Base-by-base conservation (phyloP, 2,797 vertebrate species). In the Pagetopsis macropterus region DNA sequence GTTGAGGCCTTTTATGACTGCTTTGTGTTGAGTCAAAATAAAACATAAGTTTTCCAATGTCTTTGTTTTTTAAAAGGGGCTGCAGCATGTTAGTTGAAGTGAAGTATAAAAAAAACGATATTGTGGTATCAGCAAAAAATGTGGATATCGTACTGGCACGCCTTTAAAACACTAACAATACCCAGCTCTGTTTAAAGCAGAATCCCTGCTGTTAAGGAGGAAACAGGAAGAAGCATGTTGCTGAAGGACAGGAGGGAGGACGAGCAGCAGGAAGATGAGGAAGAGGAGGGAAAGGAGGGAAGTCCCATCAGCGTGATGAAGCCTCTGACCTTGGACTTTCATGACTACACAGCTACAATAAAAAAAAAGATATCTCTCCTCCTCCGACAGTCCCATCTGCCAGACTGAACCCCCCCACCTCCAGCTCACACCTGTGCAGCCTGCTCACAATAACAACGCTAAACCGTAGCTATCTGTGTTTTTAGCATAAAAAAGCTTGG, bases 251-350 rank as follows among this genome's bases (percentile, higher is more conserved):
- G 61, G 63, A 6, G 19, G 52, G 58, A 78, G 52, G 56, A 69
- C 4, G 64, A 70, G 37, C 27, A 72, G 66, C 37, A 40, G n/a
- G 48, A 61, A 43, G 55, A 68, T 76, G 77, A 81, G 61, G 77
- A 33, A 76, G 82, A 78, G 63, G 68, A 74, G 54, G 75, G 79
- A 27, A 82, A 78, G 61, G 68, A 74, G 55, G 75, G 76, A n/a
- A 15, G 44, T 16, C 44, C 1, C 67, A 9, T 0, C 56, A 62
- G 21, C 11, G 44, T 4, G 70, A 72, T 62, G 49, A 56, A 81
- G 79, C 63, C 50, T 75, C 51, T 66, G 31, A 82, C 86, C 87
- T 89, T 84, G 84, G 64, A 76, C 65, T 72, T 72, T 67, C 21
- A 82, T 23, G 65, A 76, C 41, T 14, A 45, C 33, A 3, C 9